phyloP scores from a whole-genome alignment of 2,797 vertebrate genomes.

The Brotogeris chrysoptera region DNA sequence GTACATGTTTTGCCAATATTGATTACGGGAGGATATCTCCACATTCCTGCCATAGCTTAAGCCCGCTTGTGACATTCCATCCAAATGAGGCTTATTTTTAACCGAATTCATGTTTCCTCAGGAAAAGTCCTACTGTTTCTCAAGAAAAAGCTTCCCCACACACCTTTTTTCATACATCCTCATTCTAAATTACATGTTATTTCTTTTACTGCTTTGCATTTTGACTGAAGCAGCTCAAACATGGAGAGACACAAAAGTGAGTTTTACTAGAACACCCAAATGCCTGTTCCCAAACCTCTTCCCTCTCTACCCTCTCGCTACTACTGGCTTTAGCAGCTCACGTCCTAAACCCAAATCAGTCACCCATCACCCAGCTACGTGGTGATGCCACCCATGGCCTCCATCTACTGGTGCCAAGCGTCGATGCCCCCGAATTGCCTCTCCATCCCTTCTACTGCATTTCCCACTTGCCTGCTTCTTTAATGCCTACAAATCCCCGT shows the following conservation, averaged over 20 bases:
- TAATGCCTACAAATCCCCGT: fast-evolving
- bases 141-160: neutral
- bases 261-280: conserved; percentile 82
- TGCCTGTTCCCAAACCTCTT: conserved; percentile 81
- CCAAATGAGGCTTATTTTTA: neutral
- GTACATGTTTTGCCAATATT: neutral
- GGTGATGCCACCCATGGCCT: neutral
- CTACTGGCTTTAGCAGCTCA: conserved; percentile 83
- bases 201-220: neutral
- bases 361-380: conserved; percentile 5
- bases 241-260: conserved; percentile 79
- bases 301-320: conserved; percentile 76
- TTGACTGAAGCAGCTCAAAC: conserved; percentile 66
- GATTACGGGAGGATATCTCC: neutral
- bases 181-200: neutral
- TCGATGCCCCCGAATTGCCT: fast-evolving
- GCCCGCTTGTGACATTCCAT: neutral
- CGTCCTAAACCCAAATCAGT: conserved; percentile 80
- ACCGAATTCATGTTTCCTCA: neutral
- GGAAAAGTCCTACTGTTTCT: neutral
- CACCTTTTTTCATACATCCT: fast-evolving
- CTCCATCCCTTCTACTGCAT: neutral
- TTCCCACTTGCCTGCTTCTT: neutral
- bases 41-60: neutral
- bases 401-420: neutral